Base-by-base conservation (phyloP, 2,797 vertebrate species). In the Pseudochromis fuscus region DNA sequence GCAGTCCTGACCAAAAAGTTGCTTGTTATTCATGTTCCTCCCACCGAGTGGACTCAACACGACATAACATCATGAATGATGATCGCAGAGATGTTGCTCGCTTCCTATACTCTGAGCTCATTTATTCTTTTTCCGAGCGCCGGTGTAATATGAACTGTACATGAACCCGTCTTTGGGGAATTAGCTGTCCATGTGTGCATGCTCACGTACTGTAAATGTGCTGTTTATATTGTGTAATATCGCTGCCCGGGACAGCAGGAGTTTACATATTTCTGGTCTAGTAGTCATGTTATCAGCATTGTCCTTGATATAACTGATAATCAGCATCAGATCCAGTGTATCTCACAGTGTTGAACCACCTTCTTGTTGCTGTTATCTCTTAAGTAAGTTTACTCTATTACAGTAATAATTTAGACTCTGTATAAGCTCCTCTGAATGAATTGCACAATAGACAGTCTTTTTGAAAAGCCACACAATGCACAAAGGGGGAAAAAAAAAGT, bases 111-210 rank as follows among this genome's bases (percentile, higher is more conserved):
- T 72, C 31, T 55, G 12, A 60, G 65, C 19, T 30, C 59, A 67
- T 76, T 79, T 50, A 60, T 69, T 81, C n/a, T 48, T 50, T 57
- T 31, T 55, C 31, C 1, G 3, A 51, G 37, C 65, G 59, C 38
- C 25, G 18, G 59, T 30, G 60, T 59, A 60, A 68, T 21, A 59
- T 89, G 80, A 89, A 90, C 88, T 88, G 66, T 59, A 3, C 44
- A 51, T 91, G 86, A 92, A 89, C 90, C 65, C 40, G 42, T 48
- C 65, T 9, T 1, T 2, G 9, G 48, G 50, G 51, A 49, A 55
- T 30, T 50, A 62, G 58, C 31, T 31, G 40, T 37, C 5, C 48
- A 46, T 23, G 24, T 11, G 51, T 44, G 24, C 27, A 33, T 24
- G 58, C 11, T 60, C 67, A 44, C 37, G 11, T 13, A 59, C 59